Conservation (phyloP, 2,113 vertebrate genomes). For the Formicarius rufipectus region DNA sequence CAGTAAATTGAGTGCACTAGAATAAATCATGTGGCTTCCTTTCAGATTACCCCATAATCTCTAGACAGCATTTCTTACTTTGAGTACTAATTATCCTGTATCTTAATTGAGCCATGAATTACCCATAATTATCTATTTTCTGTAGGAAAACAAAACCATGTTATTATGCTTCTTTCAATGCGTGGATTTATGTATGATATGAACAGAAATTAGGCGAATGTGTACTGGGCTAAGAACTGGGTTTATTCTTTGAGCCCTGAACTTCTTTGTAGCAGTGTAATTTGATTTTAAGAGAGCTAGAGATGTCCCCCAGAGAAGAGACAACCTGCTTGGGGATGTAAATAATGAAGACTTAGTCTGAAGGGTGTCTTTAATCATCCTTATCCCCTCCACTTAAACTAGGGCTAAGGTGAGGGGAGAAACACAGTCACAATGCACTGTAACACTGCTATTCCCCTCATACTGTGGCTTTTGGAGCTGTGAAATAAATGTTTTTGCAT, state of each 20-base stretch:
- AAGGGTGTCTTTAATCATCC: not conserved
- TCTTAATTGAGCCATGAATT: constrained; percentile 20
- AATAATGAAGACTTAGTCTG: not conserved
- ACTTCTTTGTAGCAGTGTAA: not conserved
- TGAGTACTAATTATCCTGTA: constrained; percentile 5
- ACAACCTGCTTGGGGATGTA: not conserved
- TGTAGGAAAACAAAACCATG: not conserved
- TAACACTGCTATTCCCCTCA: not conserved
- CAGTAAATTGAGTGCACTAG: not conserved
- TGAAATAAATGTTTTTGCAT: not conserved
- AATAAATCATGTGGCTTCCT: not conserved
- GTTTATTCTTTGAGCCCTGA: not conserved
- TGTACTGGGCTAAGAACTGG: not conserved
- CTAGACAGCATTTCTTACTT: not conserved
- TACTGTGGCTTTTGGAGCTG: not conserved
- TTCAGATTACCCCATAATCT: constrained; percentile 15
- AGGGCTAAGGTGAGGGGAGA: not conserved
- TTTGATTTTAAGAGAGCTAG: not conserved
- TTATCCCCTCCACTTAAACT: not conserved
- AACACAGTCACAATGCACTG: not conserved
- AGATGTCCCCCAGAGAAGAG: not conserved
- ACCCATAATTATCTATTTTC: constrained; percentile 41
- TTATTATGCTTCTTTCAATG: not conserved
- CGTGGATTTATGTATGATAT: not conserved
- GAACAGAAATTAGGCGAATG: not conserved